phyloP scores from a whole-genome alignment of 2,888 invertebrate genomes.

The Hemithea aestivaria region DNA sequence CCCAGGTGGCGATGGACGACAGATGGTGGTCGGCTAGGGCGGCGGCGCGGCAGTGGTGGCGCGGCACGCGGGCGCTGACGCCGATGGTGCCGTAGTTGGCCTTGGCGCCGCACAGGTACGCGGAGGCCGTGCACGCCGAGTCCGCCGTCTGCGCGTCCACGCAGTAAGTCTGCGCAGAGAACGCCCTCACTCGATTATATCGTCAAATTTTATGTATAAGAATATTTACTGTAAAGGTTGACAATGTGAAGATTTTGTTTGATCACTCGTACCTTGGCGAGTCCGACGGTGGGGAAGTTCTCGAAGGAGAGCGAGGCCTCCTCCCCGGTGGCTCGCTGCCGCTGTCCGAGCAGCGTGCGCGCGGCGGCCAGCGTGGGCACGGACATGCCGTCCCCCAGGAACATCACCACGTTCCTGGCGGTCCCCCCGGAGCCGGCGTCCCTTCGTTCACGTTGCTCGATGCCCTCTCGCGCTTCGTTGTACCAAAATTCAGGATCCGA shows the following conservation, averaged over 20 bases:
- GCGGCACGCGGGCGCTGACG: constrained; percentile 80
- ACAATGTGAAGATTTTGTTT: too few species aligned
- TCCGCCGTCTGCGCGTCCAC: constrained; percentile 83
- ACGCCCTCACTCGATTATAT: too few species aligned
- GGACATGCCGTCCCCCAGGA: constrained; percentile 88
- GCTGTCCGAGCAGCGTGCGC: constrained; percentile 82
- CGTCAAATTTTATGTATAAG: too few species aligned
- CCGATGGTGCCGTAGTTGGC: constrained; percentile 83
- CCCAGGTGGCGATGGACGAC: constrained; percentile 82
- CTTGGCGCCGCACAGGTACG: constrained; percentile 83
- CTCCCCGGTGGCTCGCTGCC: constrained; percentile 77
- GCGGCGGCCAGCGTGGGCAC: constrained; percentile 83
- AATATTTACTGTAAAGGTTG: too few species aligned
- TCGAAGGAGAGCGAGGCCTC: constrained; percentile 81
- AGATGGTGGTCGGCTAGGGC: constrained; percentile 69
- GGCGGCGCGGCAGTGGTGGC: constrained; percentile 79
- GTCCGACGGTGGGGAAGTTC: constrained; percentile 80
- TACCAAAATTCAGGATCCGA: constrained; percentile 62
- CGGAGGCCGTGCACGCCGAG: constrained; percentile 85
- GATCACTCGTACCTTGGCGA: constrained; percentile 77
- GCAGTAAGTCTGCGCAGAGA: constrained; percentile 69
- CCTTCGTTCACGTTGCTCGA: constrained; percentile 35
- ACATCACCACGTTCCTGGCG: constrained; percentile 81
- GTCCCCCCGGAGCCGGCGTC: constrained; percentile 30
- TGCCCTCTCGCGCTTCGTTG: constrained; percentile 54